Evolutionary conservation across 1,140 invertebrate species (phyloP), one percentile per base, ranked within the genome.

Genomic region (Drosophila prosaltans): DNA sequence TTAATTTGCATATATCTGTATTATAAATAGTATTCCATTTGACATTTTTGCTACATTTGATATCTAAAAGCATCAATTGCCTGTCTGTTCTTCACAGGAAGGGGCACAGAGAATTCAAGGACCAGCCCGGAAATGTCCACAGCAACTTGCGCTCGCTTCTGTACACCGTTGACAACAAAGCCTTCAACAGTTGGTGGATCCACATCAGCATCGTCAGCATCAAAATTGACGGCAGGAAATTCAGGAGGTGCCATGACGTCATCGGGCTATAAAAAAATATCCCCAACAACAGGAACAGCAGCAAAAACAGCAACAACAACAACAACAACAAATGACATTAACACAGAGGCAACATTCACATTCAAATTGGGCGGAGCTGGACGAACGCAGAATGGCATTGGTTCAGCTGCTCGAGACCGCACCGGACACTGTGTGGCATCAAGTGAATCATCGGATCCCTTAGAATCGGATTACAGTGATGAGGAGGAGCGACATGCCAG

Each of bases 391-490:
- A 68, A 57, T 65, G 62, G 43, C 26, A n/a, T 10, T 5, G 59
- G 61, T 26, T 51, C 45, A 24, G 63, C 41, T 58, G 59, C 55
- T 58, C 36, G 73, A 10, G 45, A 16, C 16, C 16, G 61, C 16
- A 68, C 69, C 43, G 65, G 78, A 45, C 77, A 70, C 61, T 89
- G 78, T 28, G 72, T 81, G 7, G 82, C 79, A 43, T 91, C 85
- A 51, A 91, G 85, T 72, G 91, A 91, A 74, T 92, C 89, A 55
- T 92, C 91, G 61, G 91, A 92, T 90, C 89, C 89, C 2, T 58
- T 92, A 36, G 91, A 91, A 55, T 92, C 91, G 3, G 91, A 92
- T 55, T 92, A 85, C 54, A 91, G 91, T 45, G 90, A 92, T 59
- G 90, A 91, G 43, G 74, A 72, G 30, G 74, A 80, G 24, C 58